phyloP scores from a whole-genome alignment of 1,140 invertebrate genomes.

The Planococcus citri region DNA sequence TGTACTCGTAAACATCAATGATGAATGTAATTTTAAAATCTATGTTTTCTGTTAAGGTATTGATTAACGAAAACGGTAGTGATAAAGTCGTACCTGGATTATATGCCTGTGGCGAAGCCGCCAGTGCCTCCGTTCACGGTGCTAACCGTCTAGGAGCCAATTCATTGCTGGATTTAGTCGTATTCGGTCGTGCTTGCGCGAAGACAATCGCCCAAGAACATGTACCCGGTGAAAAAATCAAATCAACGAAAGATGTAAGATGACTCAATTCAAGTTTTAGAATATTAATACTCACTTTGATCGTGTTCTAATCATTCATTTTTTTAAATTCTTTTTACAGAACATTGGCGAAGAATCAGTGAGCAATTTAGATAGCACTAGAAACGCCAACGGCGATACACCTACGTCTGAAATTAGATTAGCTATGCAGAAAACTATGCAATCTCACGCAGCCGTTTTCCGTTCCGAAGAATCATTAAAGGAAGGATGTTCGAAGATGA shows the following conservation, averaged over 20 bases:
- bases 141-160: slow-evolving; percentile 96
- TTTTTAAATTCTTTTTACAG: slow-evolving; percentile 15
- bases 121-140: slow-evolving; percentile 83
- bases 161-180: slow-evolving; percentile 91
- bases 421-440: slow-evolving; percentile 96
- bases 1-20: too few relatives aligned
- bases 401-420: slow-evolving; percentile 80
- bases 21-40: too few relatives aligned
- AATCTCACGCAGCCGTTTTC: slow-evolving; percentile 94
- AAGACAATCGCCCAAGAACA: slow-evolving; percentile 73
- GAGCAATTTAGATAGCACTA: slow-evolving; percentile 75
- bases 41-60: too few relatives aligned
- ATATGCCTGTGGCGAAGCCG: slow-evolving; percentile 58
- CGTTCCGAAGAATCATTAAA: slow-evolving; percentile 74
- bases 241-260: slow-evolving; percentile 51
- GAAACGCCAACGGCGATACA: slow-evolving; percentile 67
- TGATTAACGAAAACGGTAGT: slow-evolving; percentile 39
- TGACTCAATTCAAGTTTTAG: too few relatives aligned
- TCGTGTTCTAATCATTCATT: too few relatives aligned
- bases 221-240: slow-evolving; percentile 68
- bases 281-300: not conserved
- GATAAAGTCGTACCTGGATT: slow-evolving; percentile 60
- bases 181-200: slow-evolving; percentile 93
- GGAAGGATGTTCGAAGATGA: slow-evolving; percentile 60
- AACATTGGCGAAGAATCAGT: slow-evolving; percentile 90